phyloP scores from a whole-genome alignment of 1,140 invertebrate genomes.

The Sinella curviseta region DNA sequence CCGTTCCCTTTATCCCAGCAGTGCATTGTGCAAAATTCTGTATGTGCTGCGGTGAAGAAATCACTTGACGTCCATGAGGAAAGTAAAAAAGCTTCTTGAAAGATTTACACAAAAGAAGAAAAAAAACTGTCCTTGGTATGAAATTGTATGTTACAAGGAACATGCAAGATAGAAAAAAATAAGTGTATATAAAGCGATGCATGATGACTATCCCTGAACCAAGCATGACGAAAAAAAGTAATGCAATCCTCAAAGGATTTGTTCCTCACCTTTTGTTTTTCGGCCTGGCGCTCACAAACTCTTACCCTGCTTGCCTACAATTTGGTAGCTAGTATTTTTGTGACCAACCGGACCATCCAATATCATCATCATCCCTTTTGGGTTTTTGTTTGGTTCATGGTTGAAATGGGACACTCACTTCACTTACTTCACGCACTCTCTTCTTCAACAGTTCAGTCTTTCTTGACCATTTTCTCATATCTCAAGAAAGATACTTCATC shows the following conservation, averaged over 20 bases:
- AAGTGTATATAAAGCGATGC: neutral
- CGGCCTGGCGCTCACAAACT: neutral
- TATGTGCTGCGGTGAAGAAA: neutral
- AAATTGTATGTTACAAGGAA: too few species aligned
- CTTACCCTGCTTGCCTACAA: neutral
- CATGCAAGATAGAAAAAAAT: too few species aligned
- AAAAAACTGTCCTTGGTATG: neutral
- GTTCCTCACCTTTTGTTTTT: conserved; percentile 23
- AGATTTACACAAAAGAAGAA: neutral
- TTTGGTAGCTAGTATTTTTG: too few species aligned
- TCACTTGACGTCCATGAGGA: neutral
- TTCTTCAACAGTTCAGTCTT: too few species aligned
- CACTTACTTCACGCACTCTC: too few species aligned
- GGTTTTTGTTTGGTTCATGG: neutral
- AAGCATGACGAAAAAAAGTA: neutral
- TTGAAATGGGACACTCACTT: neutral
- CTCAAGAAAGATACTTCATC: neutral
- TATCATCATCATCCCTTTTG: neutral
- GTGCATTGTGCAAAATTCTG: neutral
- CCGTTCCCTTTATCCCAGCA: neutral
- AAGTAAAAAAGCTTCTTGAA: neutral
- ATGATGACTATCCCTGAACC: neutral
- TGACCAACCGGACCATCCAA: neutral
- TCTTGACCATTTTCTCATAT: neutral
- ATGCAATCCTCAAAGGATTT: conserved; percentile 20